Conservation (phyloP, 1,140 invertebrate genomes). For the Dendroctonus ponderosae region DNA sequence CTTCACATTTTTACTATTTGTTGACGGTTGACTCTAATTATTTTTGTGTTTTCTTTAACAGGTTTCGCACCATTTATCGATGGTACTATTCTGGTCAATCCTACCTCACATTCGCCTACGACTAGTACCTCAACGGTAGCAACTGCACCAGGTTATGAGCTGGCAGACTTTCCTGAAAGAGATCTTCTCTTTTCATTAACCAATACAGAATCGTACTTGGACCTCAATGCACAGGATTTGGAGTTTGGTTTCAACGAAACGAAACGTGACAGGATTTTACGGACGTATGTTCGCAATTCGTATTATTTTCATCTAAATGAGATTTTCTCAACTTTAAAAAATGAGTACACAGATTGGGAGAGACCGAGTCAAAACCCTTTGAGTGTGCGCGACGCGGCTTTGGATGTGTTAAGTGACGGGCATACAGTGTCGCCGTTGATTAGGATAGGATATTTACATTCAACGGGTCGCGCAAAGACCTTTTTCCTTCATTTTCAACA, state of each 20-base stretch:
- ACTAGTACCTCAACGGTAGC: conserved; percentile 49
- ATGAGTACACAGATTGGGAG: conserved; percentile 93
- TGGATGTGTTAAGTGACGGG: conserved; percentile 80
- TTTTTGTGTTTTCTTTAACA: conserved; percentile 2
- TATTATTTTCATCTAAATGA: conserved; percentile 88
- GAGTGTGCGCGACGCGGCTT: conserved; percentile 71
- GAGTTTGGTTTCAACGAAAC: conserved; percentile 85
- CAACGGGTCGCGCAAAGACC: conserved; percentile 71
- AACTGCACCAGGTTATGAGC: conserved; percentile 68
- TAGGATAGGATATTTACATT: conserved; percentile 76
- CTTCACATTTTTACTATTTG: no score
- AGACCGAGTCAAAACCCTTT: conserved; percentile 70
- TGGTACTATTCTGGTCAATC: conserved; percentile 71
- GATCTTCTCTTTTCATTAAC: conserved; percentile 77
- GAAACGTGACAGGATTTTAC: conserved; percentile 76
- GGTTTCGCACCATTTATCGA: conserved; percentile 89
- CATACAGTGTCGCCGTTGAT: conserved; percentile 82
- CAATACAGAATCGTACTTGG: conserved; percentile 68
- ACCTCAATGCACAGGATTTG: conserved; percentile 72
- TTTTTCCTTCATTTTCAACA: conserved; percentile 89
- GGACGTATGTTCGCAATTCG: conserved; percentile 84
- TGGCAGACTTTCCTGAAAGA: conserved; percentile 79
- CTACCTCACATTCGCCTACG: conserved; percentile 45
- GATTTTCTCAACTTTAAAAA: conserved; percentile 86
- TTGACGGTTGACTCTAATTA: no score